Conservation (phyloP, 2,113 vertebrate genomes). For the Clinocottus analis region DNA sequence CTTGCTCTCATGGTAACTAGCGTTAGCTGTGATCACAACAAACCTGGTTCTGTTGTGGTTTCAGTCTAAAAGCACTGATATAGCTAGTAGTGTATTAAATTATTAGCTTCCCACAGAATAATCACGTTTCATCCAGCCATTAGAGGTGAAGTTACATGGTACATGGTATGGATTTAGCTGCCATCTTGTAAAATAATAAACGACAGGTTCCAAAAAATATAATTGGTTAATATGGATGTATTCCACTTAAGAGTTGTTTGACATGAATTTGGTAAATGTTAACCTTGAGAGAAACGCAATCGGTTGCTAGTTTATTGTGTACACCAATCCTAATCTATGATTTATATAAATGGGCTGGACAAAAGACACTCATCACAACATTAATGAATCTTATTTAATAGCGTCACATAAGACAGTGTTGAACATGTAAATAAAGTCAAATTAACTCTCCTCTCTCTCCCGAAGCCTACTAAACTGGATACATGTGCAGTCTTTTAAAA, state of each 20-base stretch:
- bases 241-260: too few species aligned
- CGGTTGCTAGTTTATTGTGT: too few species aligned
- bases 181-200: not conserved
- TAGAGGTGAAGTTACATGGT: too few species aligned
- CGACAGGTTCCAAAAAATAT: not conserved
- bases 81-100: not conserved
- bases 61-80: not conserved
- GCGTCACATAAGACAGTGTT: not conserved
- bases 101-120: too few species aligned
- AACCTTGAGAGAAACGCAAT: not conserved
- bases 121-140: too few species aligned
- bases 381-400: not conserved
- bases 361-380: not conserved
- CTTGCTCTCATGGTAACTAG: not conserved
- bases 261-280: too few species aligned
- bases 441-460: not conserved
- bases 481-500: not conserved
- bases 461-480: not conserved
- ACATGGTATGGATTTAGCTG: not conserved
- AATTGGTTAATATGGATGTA: not conserved
- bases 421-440: not conserved
- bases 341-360: not conserved
- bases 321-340: too few species aligned
- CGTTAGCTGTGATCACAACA: conserved; percentile 44
- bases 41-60: not conserved